These are phyloP conservation scores for Picathartes gymnocephalus DNA, from an alignment of 2,113 vertebrate species.

Conservation along the genomic window DNA sequence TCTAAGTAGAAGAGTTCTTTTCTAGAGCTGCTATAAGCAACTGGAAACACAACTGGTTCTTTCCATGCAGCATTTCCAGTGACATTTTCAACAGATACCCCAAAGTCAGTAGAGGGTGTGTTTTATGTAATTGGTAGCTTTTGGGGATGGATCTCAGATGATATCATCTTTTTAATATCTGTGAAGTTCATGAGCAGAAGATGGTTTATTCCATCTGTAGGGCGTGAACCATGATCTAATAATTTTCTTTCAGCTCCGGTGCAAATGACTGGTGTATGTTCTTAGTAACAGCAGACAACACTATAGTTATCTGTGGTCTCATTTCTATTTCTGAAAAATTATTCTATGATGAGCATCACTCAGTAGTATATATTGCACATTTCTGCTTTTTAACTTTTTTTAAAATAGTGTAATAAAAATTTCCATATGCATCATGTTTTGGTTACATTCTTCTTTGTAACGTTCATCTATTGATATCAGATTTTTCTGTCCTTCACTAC, in stretches of 20 bases:
- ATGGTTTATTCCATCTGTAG: not conserved
- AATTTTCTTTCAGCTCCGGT: not conserved
- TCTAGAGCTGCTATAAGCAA: not conserved
- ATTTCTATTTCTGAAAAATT: not conserved
- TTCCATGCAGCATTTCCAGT: not conserved
- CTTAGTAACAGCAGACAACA: not conserved
- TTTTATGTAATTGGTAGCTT: not conserved
- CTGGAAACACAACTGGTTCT: not conserved
- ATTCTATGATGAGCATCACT: not conserved
- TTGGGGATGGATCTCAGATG: not conserved
- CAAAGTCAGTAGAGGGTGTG: not conserved
- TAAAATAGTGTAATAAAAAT: not conserved
- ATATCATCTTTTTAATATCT: not conserved
- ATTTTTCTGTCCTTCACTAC: not conserved
- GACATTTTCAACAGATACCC: not conserved
- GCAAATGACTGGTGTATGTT: not conserved
- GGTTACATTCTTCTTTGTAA: not conserved
- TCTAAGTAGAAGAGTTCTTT: not conserved
- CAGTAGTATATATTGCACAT: not conserved
- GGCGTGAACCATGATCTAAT: conserved; percentile 22
- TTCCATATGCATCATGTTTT: not conserved
- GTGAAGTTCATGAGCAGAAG: not conserved
- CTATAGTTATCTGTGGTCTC: not conserved
- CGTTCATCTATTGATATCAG: not conserved
- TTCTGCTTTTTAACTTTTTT: not conserved